phyloP scores from a whole-genome alignment of 2,888 invertebrate species.

The Melinopterus prodromus region DNA sequence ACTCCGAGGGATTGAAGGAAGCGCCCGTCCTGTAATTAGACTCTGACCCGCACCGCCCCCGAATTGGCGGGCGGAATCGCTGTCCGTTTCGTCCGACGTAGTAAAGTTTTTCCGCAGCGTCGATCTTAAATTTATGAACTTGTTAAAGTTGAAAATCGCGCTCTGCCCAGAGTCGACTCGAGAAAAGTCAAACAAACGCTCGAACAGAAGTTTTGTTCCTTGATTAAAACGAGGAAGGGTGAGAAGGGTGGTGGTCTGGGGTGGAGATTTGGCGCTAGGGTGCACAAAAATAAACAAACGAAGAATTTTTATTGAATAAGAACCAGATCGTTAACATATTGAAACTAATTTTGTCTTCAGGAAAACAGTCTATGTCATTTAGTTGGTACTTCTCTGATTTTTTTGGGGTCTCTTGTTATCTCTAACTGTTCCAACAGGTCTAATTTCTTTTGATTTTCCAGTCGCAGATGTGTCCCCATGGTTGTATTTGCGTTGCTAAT shows the following conservation, averaged over 20 bases:
- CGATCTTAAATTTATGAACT: constrained; percentile 4
- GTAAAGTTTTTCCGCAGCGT: neutral
- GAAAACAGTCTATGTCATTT: too few relatives aligned
- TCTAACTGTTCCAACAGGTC: too few relatives aligned
- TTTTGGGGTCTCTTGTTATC: too few relatives aligned
- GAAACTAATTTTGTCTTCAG: too few relatives aligned
- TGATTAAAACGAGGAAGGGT: neutral
- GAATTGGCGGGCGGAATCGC: neutral
- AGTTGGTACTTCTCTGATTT: too few relatives aligned
- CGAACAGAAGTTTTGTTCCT: neutral
- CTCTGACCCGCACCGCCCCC: neutral
- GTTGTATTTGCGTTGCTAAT: too few relatives aligned
- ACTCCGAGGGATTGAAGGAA: neutral
- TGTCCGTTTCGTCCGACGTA: neutral
- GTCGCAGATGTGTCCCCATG: too few relatives aligned
- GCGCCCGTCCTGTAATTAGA: neutral
- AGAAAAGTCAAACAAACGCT: neutral
- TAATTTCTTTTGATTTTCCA: too few relatives aligned
- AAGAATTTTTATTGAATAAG: too few relatives aligned
- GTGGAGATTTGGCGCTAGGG: neutral
- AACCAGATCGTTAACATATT: too few relatives aligned
- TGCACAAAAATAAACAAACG: neutral
- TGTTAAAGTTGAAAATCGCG: neutral
- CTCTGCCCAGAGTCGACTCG: neutral
- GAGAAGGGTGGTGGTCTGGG: too few relatives aligned